phyloP scores from a whole-genome alignment of 2,113 vertebrate species.

The Alexandromys fortis region DNA sequence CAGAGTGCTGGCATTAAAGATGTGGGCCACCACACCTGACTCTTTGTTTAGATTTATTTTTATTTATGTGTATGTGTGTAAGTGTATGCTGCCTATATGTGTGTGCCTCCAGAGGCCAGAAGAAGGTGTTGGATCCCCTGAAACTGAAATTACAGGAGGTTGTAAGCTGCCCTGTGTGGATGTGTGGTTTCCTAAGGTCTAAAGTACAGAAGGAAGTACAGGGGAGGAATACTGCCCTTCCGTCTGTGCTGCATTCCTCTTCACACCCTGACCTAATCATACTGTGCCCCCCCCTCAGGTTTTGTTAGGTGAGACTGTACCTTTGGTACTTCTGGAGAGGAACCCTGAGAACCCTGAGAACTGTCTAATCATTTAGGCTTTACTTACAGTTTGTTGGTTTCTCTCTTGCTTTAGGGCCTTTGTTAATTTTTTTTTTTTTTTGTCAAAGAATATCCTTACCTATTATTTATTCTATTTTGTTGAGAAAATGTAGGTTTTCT shows the following conservation, averaged over 20 bases:
- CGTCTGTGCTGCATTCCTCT: neutral
- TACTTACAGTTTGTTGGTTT: neutral
- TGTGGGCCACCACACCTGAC: neutral
- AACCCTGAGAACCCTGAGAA: neutral
- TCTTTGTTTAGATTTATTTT: neutral
- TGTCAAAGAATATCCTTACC: neutral
- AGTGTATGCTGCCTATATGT: neutral
- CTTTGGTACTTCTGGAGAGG: neutral
- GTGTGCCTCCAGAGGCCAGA: neutral
- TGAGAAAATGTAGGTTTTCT: neutral
- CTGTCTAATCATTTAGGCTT: neutral
- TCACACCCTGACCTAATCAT: too few species aligned
- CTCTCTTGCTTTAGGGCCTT: neutral
- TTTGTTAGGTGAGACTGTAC: neutral
- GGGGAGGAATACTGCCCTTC: neutral
- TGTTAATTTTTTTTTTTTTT: neutral
- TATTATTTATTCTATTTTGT: neutral
- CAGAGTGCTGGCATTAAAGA: neutral
- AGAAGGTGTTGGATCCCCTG: neutral
- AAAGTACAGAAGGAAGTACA: neutral
- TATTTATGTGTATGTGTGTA: neutral
- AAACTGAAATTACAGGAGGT: neutral
- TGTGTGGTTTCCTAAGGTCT: neutral
- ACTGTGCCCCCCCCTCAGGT: neutral
- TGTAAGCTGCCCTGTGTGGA: neutral